Evolutionary conservation across 1,140 invertebrate genomes (phyloP).

Genomic region (Muscidifurax raptorellus): DNA sequence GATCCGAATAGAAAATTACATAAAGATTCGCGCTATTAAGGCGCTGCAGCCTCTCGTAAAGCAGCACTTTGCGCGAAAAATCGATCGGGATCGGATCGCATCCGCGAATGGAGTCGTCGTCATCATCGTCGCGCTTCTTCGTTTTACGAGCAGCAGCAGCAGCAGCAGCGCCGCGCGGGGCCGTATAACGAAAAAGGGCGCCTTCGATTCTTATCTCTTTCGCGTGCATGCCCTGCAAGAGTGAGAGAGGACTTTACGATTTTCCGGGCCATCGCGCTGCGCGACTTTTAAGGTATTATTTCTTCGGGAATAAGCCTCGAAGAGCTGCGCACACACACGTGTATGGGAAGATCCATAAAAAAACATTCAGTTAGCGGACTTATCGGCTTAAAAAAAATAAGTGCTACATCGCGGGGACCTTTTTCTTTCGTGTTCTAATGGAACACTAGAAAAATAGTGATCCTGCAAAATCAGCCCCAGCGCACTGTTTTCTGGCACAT

Average conservation of each 20-base stretch:
- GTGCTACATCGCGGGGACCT: no score
- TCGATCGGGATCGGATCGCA: slow-evolving; percentile 22
- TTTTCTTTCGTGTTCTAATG: no score
- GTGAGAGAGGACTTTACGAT: neutral
- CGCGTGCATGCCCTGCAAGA: neutral
- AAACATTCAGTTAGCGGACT: no score
- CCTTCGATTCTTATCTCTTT: slow-evolving; percentile 42
- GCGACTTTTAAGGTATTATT: neutral
- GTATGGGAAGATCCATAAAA: no score
- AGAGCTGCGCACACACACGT: no score
- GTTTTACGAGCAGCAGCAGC: slow-evolving; percentile 31
- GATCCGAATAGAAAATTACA: slow-evolving; percentile 36
- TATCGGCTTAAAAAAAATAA: no score
- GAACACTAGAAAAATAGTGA: no score
- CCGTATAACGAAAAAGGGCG: slow-evolving; percentile 45
- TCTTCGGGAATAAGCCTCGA: neutral
- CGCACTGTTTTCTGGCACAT: no score
- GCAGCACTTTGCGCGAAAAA: slow-evolving; percentile 33
- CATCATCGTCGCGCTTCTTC: neutral
- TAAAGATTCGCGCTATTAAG: slow-evolving; percentile 31
- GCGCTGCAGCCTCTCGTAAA: neutral
- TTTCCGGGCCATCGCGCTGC: neutral
- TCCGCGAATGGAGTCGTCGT: slow-evolving; percentile 45
- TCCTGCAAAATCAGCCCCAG: no score
- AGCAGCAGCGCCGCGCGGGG: neutral